Percentiles rank a stretch among this genome's conserved stretches.
Conservation (phyloP, 2,888 invertebrate species). For the Leptogaster cylindrica region DNA sequence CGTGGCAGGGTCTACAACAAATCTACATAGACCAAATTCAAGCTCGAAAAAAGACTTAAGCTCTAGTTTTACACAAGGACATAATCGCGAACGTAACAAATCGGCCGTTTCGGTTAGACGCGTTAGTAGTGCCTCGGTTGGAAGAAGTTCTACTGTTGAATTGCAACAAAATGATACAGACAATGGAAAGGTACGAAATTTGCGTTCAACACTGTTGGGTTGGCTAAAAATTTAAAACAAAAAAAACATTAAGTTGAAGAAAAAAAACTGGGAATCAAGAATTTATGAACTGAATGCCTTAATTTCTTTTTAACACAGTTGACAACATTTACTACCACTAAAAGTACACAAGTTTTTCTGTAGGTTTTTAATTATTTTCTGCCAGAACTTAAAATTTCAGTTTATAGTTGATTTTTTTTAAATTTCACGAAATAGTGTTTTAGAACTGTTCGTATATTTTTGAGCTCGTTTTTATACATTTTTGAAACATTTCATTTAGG, state of each 20-base stretch:
- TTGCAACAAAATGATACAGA: conserved; percentile 55
- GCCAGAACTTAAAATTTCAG: no score
- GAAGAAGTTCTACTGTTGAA: conserved; percentile 48
- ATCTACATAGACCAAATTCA: conserved; percentile 42
- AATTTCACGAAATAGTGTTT: conserved; percentile 16
- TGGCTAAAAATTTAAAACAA: conserved; percentile 60
- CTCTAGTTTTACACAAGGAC: conserved; percentile 48
- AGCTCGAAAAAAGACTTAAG: conserved; percentile 49
- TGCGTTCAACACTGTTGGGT: conserved; percentile 62
- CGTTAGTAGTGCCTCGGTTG: conserved; percentile 61
- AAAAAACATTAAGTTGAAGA: conserved; percentile 16
- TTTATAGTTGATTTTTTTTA: not conserved
- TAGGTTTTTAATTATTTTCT: conserved; percentile 17
- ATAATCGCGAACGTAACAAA: conserved; percentile 50
- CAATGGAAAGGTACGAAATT: conserved; percentile 63
- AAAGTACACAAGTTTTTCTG: conserved; percentile 17
- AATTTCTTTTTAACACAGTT: conserved; percentile 11
- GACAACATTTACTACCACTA: conserved; percentile 3
- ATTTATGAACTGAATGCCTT: conserved; percentile 9
- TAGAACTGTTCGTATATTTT: conserved; percentile 8
- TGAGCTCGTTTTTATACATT: conserved; percentile 23
- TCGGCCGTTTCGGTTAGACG: conserved; percentile 51
- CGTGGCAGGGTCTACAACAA: conserved; percentile 37
- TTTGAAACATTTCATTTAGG: conserved; percentile 6
- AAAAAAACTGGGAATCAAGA: conserved; percentile 3